phyloP scores from a whole-genome alignment of 2,113 vertebrate genomes.

The Burhinus oedicnemus region DNA sequence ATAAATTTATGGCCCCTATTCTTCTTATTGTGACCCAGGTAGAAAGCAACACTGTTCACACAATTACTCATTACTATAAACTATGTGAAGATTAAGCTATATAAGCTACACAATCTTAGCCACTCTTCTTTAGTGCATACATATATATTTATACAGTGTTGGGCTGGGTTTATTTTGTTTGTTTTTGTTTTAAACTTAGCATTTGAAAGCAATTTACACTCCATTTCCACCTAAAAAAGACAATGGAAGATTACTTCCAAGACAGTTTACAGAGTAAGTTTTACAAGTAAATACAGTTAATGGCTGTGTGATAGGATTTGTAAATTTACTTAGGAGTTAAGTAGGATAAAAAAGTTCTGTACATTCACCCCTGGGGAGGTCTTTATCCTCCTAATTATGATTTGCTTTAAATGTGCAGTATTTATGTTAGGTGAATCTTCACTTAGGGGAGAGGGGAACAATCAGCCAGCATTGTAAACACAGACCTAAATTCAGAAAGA shows the following conservation, averaged over 20 bases:
- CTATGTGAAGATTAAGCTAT: neutral
- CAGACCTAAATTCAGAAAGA: neutral
- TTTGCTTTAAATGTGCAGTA: neutral
- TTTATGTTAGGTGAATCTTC: neutral
- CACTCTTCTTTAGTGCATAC: neutral
- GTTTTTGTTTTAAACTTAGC: neutral
- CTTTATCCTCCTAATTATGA: neutral
- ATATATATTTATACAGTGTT: neutral
- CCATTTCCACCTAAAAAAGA: neutral
- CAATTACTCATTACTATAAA: neutral
- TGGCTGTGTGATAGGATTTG: neutral
- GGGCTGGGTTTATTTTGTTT: neutral
- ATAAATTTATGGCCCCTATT: neutral
- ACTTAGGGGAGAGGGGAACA: neutral
- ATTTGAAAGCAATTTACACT: neutral
- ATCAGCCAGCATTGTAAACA: neutral
- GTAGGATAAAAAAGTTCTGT: neutral
- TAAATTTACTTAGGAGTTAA: neutral
- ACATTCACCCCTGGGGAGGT: neutral
- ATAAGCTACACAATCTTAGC: neutral
- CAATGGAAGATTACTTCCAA: neutral
- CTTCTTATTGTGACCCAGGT: neutral
- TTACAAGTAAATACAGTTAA: neutral
- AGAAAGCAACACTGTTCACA: neutral
- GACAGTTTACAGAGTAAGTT: neutral